Evolutionary conservation across 2,113 vertebrate species (phyloP).

Genomic region (Piaya cayana): DNA sequence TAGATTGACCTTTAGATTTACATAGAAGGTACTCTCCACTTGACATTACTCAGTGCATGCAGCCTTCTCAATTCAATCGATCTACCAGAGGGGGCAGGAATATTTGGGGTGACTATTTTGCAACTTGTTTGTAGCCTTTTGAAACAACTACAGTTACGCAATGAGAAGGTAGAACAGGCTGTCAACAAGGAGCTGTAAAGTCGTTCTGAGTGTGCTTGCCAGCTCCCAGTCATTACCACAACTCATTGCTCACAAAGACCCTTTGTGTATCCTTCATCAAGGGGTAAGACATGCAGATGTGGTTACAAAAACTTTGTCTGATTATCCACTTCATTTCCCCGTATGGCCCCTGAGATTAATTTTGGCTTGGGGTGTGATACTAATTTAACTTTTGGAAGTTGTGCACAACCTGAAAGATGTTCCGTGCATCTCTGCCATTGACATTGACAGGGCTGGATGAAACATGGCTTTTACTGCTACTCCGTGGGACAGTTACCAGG

Average conservation of each 20-base stretch:
- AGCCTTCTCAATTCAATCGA: not conserved
- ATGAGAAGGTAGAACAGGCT: not conserved
- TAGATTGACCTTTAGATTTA: not conserved
- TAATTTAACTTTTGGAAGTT: not conserved
- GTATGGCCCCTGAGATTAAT: not conserved
- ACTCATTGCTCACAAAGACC: not conserved
- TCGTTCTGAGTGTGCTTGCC: accelerated
- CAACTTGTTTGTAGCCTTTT: not conserved
- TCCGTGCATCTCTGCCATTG: not conserved
- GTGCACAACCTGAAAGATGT: not conserved
- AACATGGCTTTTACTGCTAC: conserved; percentile 86
- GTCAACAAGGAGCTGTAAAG: not conserved
- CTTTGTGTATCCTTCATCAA: not conserved
- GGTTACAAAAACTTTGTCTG: not conserved
- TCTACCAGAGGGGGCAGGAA: not conserved
- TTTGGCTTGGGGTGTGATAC: not conserved
- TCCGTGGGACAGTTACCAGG: conserved; percentile 76
- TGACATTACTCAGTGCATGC: accelerated
- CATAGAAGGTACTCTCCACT: not conserved
- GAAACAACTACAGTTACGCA: not conserved
- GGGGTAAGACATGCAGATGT: not conserved
- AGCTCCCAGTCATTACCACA: accelerated
- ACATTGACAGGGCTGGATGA: conserved; percentile 82
- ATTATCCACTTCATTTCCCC: not conserved
- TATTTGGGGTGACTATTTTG: not conserved